A percentile compares a stretch with the other conserved stretches of the same genome.
Conservation (phyloP, 1,140 invertebrate genomes). For the Schmidtea mediterranea region DNA sequence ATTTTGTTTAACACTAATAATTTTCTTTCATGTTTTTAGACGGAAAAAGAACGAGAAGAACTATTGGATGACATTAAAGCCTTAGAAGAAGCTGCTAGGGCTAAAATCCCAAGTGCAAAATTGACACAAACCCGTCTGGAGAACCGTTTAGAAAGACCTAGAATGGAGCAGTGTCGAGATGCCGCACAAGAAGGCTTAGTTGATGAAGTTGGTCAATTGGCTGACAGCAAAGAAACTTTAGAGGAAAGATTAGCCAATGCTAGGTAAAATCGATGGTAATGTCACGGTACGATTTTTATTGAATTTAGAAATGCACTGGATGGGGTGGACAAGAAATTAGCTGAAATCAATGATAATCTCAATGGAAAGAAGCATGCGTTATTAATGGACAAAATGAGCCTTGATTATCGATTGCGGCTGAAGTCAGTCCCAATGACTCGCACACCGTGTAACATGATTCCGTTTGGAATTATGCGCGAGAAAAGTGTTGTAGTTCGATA, state of each 20-base stretch:
- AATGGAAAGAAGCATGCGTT: constrained; percentile 7
- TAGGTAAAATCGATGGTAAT: constrained; percentile 1
- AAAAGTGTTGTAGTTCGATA: background rate
- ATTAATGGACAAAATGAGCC: constrained; percentile 6
- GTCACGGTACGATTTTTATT: background rate
- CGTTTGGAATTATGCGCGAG: constrained; percentile 4
- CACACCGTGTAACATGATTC: constrained; percentile 8
- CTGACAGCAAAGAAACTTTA: constrained; percentile 6
- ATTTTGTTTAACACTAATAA: constrained; percentile 3
- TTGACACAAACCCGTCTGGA: constrained; percentile 10
- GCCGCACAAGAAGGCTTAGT: constrained; percentile 28
- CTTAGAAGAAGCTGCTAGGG: constrained; percentile 8
- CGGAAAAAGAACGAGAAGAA: constrained; percentile 42
- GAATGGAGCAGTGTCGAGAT: constrained; percentile 44
- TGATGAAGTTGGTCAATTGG: constrained; percentile 8
- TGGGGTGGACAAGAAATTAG: constrained; percentile 7
- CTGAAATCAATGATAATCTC: constrained; percentile 7
- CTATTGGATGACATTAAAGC: constrained; percentile 8
- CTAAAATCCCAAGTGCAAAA: constrained; percentile 7
- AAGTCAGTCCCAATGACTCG: constrained; percentile 7
- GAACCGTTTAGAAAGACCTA: constrained; percentile 21
- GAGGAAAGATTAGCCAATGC: constrained; percentile 8
- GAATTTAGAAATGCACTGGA: constrained; percentile 8
- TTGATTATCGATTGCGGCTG: constrained; percentile 6
- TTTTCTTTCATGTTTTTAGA: constrained; percentile 12